Evolutionary conservation across 2,888 invertebrate genomes (phyloP).

Genomic region (Physocephala rufipes): DNA sequence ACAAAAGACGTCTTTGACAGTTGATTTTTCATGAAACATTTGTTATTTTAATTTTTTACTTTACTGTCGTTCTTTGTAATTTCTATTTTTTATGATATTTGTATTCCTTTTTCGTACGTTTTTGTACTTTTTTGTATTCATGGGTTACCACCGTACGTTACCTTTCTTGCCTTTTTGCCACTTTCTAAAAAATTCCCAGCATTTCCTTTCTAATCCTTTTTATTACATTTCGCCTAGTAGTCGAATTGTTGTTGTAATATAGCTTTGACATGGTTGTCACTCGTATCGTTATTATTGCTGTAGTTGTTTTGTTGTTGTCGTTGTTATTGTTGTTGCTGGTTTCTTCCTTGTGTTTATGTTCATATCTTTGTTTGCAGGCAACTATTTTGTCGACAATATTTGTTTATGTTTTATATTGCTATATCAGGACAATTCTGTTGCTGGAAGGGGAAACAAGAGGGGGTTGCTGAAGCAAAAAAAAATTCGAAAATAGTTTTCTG

Average conservation of each 20-base stretch:
- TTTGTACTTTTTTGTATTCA: too few relatives aligned
- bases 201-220: background rate
- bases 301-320: conserved; percentile 16
- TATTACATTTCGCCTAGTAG: too few relatives aligned
- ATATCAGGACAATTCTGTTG: conserved; percentile 13
- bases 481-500: conserved; percentile 44
- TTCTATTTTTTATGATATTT: background rate
- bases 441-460: conserved; percentile 17
- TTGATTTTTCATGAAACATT: background rate
- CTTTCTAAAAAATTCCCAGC: background rate
- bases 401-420: conserved; percentile 23
- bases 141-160: background rate
- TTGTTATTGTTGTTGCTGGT: conserved; percentile 9
- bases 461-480: conserved; percentile 28
- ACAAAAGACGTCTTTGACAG: conserved; percentile 31
- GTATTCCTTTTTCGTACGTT: background rate
- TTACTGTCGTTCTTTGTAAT: conserved; percentile 6
- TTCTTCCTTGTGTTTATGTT: conserved; percentile 14
- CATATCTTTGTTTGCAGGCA: conserved; percentile 20
- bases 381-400: conserved; percentile 9
- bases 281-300: background rate
- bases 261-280: too few relatives aligned
- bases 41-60: conserved; percentile 4
- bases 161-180: background rate
- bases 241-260: too few relatives aligned